Evolutionary conservation across 1,140 invertebrate species (phyloP).

Genomic region (Drosophila baimaii): DNA sequence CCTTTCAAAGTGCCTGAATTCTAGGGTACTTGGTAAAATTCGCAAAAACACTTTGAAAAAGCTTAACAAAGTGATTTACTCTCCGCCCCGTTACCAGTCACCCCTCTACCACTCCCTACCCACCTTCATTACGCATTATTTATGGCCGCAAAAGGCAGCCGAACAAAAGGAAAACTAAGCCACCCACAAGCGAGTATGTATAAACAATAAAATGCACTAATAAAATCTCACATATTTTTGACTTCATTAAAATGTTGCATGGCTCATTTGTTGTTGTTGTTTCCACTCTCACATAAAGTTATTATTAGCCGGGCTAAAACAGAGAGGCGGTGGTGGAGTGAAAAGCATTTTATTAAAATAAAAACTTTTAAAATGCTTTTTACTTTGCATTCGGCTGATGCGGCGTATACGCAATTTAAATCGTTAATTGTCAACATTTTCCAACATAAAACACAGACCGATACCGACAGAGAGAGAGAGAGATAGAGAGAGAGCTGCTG

Average conservation of each 20-base stretch:
- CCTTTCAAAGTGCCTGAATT: neutral
- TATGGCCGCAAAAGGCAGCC: constrained; percentile 63
- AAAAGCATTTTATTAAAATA: constrained; percentile 32
- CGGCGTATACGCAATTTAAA: constrained; percentile 30
- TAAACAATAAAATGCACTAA: constrained; percentile 77
- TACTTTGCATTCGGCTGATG: neutral
- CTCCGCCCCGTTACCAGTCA: constrained; percentile 22
- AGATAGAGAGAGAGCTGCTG: neutral
- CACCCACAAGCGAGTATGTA: constrained; percentile 19
- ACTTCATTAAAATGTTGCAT: constrained; percentile 70
- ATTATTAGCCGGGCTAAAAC: constrained; percentile 31
- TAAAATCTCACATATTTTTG: constrained; percentile 73
- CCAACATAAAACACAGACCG: neutral
- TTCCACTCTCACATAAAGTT: constrained; percentile 32
- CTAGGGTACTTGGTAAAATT: constrained; percentile 26
- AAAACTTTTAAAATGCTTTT: constrained; percentile 20
- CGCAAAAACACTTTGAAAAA: constrained; percentile 39
- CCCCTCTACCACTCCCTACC: neutral
- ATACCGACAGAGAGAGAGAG: neutral
- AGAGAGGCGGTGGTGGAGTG: neutral
- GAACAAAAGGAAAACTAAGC: constrained; percentile 14
- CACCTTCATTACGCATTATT: constrained; percentile 69
- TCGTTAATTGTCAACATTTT: constrained; percentile 43
- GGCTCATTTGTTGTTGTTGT: constrained; percentile 24
- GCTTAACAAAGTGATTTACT: constrained; percentile 61